Conservation (phyloP, 2,113 vertebrate genomes). For the Triplophysa dalaica region DNA sequence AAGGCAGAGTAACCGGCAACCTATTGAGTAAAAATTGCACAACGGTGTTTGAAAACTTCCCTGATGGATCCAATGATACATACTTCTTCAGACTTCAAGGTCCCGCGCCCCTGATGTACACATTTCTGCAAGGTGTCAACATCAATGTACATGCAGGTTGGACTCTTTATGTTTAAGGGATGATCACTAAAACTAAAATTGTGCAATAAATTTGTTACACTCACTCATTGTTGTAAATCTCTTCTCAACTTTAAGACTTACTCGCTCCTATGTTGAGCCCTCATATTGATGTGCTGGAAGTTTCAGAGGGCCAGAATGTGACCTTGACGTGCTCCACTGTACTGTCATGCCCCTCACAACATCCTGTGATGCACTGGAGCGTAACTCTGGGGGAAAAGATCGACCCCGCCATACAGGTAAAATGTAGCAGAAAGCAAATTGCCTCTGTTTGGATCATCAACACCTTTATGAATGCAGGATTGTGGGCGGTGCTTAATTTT, state of each 20-base stretch:
- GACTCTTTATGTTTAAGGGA: not conserved
- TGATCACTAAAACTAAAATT: too few species aligned
- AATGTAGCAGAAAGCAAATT: not conserved
- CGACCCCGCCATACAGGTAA: not conserved
- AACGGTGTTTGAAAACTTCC: slow-evolving; percentile 25
- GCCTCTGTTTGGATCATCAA: too few species aligned
- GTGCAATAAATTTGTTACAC: too few species aligned
- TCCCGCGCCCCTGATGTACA: not conserved
- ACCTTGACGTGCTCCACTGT: slow-evolving; percentile 41
- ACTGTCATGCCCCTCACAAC: slow-evolving; percentile 30
- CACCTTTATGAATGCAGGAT: not conserved
- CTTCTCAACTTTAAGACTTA: slow-evolving; percentile 6
- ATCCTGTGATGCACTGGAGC: slow-evolving; percentile 52
- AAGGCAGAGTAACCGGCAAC: slow-evolving; percentile 27
- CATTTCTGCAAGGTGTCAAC: not conserved
- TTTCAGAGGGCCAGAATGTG: slow-evolving; percentile 17
- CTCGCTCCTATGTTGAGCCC: slow-evolving; percentile 4
- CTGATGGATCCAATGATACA: not conserved
- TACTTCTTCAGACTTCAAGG: slow-evolving; percentile 54
- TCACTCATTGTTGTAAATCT: not conserved
- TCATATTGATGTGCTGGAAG: not conserved
- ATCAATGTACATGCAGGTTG: slow-evolving; percentile 36
- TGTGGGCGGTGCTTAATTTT: too few species aligned
- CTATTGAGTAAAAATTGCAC: slow-evolving; percentile 52
- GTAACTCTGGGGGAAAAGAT: not conserved